phyloP scores from a whole-genome alignment of 2,888 invertebrate genomes.

The Maniola hyperantus region DNA sequence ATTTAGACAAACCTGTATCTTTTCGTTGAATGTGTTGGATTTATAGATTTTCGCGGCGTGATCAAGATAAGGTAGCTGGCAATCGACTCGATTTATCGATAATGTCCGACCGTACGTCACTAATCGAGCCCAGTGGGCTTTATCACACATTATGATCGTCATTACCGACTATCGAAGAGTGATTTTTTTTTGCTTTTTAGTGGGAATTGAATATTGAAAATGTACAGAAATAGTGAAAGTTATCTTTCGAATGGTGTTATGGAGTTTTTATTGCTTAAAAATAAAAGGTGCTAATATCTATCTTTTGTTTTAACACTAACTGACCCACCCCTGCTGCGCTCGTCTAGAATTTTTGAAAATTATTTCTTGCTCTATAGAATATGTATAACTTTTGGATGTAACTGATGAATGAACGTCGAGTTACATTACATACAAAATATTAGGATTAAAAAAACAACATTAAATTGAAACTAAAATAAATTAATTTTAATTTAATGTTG shows the following conservation, averaged over 20 bases:
- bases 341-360: too few species aligned
- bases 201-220: conserved; percentile 44
- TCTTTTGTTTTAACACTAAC: neutral
- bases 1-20: conserved; percentile 27
- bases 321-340: neutral
- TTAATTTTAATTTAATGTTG: too few species aligned
- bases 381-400: too few species aligned
- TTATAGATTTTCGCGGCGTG: conserved; percentile 65
- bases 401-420: too few species aligned
- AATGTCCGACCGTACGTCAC: conserved; percentile 71
- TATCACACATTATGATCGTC: conserved; percentile 76
- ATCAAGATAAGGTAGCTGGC: conserved; percentile 65
- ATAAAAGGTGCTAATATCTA: neutral
- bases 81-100: conserved; percentile 75
- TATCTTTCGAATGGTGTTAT: conserved; percentile 7
- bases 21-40: conserved; percentile 47
- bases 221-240: conserved; percentile 1
- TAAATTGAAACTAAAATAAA: too few species aligned
- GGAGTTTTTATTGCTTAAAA: neutral
- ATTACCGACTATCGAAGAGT: conserved; percentile 52
- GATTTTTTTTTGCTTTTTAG: conserved; percentile 47
- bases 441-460: too few species aligned
- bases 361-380: too few species aligned
- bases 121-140: conserved; percentile 68
- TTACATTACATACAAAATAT: too few species aligned